A percentile compares a stretch with the other conserved stretches of the same genome.
Conservation (phyloP, 2,888 invertebrate species). For the Lottia scabra region DNA sequence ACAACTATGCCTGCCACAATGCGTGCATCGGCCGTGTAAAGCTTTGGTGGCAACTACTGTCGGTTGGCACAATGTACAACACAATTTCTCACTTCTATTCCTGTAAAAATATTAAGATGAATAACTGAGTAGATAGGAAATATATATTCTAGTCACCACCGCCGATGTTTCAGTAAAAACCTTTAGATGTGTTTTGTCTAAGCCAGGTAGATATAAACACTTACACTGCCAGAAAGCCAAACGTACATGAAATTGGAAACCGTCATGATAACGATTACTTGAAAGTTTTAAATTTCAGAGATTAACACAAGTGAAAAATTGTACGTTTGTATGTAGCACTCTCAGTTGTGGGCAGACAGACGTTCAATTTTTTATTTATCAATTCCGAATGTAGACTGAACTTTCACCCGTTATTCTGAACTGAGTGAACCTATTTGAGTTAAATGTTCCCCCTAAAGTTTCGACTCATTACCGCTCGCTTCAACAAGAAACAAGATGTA, state of each 20-base stretch:
- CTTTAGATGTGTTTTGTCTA: not conserved
- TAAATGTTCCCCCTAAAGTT: not conserved
- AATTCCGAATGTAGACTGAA: not conserved
- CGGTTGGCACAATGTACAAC: not conserved
- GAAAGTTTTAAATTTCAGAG: constrained; percentile 5
- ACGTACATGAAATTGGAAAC: constrained; percentile 2
- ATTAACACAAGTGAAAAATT: not conserved
- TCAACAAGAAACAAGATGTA: not conserved
- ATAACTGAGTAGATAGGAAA: not conserved
- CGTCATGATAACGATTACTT: not conserved
- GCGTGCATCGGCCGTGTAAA: constrained; percentile 4
- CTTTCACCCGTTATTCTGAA: not conserved
- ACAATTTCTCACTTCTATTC: not conserved
- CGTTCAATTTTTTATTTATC: no score
- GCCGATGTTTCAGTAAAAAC: no score
- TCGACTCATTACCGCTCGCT: not conserved
- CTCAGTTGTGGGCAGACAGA: no score
- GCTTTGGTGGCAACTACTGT: not conserved
- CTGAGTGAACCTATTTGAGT: not conserved
- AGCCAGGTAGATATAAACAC: constrained; percentile 3
- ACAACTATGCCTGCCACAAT: not conserved
- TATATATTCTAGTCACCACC: not conserved
- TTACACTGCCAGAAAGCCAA: constrained; percentile 1
- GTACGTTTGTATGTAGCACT: no score
- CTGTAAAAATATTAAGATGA: not conserved